These are phyloP conservation scores for Leptopilina drosophilae DNA, from an alignment of 2,888 invertebrate genomes.

Conservation along the genomic window DNA sequence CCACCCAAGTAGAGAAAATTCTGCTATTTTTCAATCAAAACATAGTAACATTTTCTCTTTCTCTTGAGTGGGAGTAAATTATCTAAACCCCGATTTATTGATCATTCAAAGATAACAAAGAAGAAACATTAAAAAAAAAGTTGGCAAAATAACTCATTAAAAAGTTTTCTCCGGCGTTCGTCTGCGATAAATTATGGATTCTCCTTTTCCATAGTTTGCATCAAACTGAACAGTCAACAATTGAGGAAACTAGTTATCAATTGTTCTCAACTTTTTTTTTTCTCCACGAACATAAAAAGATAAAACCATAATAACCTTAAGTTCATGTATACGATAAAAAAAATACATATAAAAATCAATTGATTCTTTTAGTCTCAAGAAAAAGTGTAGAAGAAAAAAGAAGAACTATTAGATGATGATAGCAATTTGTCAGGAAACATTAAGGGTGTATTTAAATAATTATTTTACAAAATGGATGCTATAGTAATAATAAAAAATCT, in stretches of 20 bases:
- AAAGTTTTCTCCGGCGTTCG: not conserved
- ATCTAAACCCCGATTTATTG: not conserved
- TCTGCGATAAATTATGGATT: not conserved
- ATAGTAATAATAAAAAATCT: too few species aligned
- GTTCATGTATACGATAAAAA: not conserved
- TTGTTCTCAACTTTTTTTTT: constrained; percentile 4
- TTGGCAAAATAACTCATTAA: not conserved
- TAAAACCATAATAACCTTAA: not conserved
- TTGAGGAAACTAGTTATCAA: constrained; percentile 3
- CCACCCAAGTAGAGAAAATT: too few species aligned
- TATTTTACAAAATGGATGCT: too few species aligned
- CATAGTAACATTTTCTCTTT: too few species aligned
- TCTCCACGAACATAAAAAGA: not conserved
- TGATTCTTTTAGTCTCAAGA: too few species aligned
- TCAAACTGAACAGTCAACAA: not conserved
- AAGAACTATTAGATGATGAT: too few species aligned
- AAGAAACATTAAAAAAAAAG: not conserved
- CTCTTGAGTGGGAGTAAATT: too few species aligned
- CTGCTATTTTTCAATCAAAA: too few species aligned
- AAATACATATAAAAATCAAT: not conserved
- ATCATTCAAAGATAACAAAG: not conserved
- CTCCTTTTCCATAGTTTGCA: not conserved
- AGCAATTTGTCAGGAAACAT: too few species aligned
- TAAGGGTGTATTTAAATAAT: too few species aligned
- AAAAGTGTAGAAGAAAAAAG: too few species aligned